Percentiles rank a stretch among this genome's conserved stretches.
Conservation (phyloP, 2,113 vertebrate genomes). For the Notothenia rossii region DNA sequence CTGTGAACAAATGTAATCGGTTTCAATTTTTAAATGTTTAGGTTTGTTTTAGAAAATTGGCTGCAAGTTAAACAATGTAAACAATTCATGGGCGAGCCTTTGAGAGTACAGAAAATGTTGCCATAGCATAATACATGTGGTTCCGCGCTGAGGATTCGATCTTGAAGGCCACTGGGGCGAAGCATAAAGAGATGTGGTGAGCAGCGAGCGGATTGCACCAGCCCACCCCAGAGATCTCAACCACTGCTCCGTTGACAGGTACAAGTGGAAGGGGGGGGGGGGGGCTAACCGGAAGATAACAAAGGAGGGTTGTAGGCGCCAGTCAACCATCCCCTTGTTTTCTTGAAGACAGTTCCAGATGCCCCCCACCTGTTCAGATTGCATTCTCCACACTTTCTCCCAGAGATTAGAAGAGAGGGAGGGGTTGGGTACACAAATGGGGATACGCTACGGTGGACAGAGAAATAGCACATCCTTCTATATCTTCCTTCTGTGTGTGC, state of each 20-base stretch:
- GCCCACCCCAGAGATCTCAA: slow-evolving; percentile 53
- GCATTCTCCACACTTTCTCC: slow-evolving; percentile 53
- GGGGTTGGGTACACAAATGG: slow-evolving; percentile 39
- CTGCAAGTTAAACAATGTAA: slow-evolving; percentile 31
- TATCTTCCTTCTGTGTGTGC: slow-evolving; percentile 51
- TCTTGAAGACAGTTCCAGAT: slow-evolving; percentile 49
- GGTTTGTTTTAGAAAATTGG: slow-evolving; percentile 40
- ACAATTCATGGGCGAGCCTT: slow-evolving; percentile 30
- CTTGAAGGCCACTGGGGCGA: slow-evolving; percentile 20
- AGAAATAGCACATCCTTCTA: slow-evolving; percentile 39
- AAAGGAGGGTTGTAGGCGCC: slow-evolving; percentile 25
- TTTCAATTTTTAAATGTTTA: neutral
- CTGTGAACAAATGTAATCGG: slow-evolving; percentile 7
- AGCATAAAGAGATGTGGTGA: slow-evolving; percentile 55
- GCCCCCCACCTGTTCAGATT: slow-evolving; percentile 55
- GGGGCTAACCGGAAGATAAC: slow-evolving; percentile 18
- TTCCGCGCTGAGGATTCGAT: slow-evolving; percentile 16
- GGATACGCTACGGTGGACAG: slow-evolving; percentile 48
- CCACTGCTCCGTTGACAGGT: slow-evolving; percentile 50
- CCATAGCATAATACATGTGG: slow-evolving; percentile 20
- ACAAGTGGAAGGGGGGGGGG: slow-evolving; percentile 22
- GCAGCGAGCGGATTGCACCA: slow-evolving; percentile 21
- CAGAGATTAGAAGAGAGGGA: slow-evolving; percentile 49
- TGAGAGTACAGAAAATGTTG: slow-evolving; percentile 23
- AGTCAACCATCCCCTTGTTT: slow-evolving; percentile 62